Conservation (phyloP, 2,888 invertebrate species). For the Eupsilia transversa region DNA sequence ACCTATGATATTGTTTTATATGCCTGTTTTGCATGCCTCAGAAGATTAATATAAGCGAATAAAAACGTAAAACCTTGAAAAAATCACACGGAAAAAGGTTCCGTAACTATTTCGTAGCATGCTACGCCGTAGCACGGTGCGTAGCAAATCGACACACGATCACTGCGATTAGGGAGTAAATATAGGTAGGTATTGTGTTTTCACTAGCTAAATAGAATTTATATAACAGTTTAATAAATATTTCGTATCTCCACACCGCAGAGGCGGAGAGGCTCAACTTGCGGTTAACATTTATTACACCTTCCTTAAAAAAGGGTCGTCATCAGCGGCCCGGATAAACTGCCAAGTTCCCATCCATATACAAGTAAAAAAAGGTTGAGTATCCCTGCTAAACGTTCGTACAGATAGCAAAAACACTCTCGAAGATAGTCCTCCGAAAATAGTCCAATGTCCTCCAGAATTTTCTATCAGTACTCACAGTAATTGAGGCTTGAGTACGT, state of each 20-base stretch:
- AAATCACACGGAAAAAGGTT: background rate
- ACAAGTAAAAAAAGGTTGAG: slow-evolving; percentile 46
- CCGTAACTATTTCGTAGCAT: slow-evolving; percentile 25
- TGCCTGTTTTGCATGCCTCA: too few species aligned
- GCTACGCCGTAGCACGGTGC: slow-evolving; percentile 47
- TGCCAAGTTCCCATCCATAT: slow-evolving; percentile 26
- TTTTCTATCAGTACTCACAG: slow-evolving; percentile 52
- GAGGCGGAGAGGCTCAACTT: slow-evolving; percentile 8
- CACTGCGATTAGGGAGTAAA: background rate
- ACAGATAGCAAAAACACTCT: slow-evolving; percentile 53
- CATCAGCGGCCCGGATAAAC: slow-evolving; percentile 42
- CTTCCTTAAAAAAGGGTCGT: slow-evolving; percentile 40
- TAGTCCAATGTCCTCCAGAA: slow-evolving; percentile 40
- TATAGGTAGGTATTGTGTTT: too few species aligned
- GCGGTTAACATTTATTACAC: slow-evolving; percentile 38
- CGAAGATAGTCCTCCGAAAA: slow-evolving; percentile 46
- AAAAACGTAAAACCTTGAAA: background rate
- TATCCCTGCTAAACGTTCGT: slow-evolving; percentile 30
- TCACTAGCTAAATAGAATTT: background rate
- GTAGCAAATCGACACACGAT: slow-evolving; percentile 23
- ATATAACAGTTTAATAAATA: slow-evolving; percentile 12
- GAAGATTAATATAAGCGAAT: too few species aligned
- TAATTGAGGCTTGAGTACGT: slow-evolving; percentile 50
- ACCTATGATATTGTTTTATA: background rate
- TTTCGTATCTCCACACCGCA: slow-evolving; percentile 11